Conservation (phyloP, 2,888 invertebrate species). For the Embidobia sp. region DNA sequence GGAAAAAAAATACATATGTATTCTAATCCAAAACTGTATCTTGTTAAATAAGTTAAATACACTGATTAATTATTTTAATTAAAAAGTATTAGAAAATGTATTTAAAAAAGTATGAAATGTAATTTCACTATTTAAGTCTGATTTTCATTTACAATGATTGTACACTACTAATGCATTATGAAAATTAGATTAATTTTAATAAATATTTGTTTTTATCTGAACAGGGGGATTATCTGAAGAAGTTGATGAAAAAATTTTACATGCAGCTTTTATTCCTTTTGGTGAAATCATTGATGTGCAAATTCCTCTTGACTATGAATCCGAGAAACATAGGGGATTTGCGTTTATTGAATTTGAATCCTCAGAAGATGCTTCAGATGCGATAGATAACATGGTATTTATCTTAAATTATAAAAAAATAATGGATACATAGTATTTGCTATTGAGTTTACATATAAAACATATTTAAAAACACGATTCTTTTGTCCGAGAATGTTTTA, state of each 20-base stretch:
- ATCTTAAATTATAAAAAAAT: background rate
- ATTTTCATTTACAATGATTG: background rate
- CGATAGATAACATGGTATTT: slow-evolving; percentile 98
- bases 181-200: background rate
- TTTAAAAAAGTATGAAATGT: too few relatives aligned
- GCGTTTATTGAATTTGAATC: slow-evolving; percentile 99
- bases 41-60: too few relatives aligned
- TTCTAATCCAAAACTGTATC: too few relatives aligned
- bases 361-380: slow-evolving; percentile 98
- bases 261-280: slow-evolving; percentile 98
- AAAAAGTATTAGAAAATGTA: too few relatives aligned
- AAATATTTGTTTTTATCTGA: too few relatives aligned
- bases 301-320: slow-evolving; percentile 98
- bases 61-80: too few relatives aligned
- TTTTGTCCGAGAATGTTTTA: too few relatives aligned
- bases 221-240: slow-evolving; percentile 93
- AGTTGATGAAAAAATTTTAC: slow-evolving; percentile 96
- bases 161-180: too few relatives aligned
- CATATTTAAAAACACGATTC: too few relatives aligned
- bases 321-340: slow-evolving; percentile 98
- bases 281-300: slow-evolving; percentile 99
- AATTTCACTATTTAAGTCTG: too few relatives aligned
- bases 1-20: too few relatives aligned
- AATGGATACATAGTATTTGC: background rate
- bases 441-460: too few relatives aligned